Evolutionary conservation across 1,140 invertebrate genomes (phyloP), one percentile per base, ranked within the genome.

Genomic region (Drosophila sechellia): DNA sequence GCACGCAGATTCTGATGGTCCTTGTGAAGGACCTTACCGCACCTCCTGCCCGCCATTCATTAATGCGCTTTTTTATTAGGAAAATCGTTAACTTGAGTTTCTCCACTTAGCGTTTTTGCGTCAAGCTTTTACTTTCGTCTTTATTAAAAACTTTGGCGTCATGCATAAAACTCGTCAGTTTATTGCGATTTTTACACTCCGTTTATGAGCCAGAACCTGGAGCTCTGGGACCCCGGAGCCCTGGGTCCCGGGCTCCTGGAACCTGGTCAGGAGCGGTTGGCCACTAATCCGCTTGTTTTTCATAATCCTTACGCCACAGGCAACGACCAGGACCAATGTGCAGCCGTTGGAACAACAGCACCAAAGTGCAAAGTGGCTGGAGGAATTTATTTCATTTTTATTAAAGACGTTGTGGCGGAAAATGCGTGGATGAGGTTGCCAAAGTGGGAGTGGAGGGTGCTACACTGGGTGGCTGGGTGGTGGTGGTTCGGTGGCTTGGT

Each of bases 201-300:
- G 68, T 73, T 68, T 77, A 55, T 77, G 58, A 58, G 74, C 55
- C 60, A 49, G 59, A 74, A 64, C 61, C 40, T 50, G 48, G 42
- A 20, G 43, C 34, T 17, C 13, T 17, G 13, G 34, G 20, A 4
- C 1, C 42, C 42, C 0, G 10, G 42, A 8, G 4, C 42, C 45
- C 45, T 46, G 40, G 60, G 6, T 1, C 15, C 42, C 5, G 8
- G 15, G 40, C 1, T 11, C 42, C 15, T 11, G 42, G 54, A 63
- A 59, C 50, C 45, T 53, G 40, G 60, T 37, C 40, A 57, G 45
- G 15, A 42, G 40, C 42, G 31, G 39, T 50, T 83, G 61, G 57
- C 54, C 75, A 55, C 52, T 89, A 89, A 89, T 89, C 84, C 85
- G 84, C 84, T 89, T 89, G 84, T 80, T 71, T 89, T 80, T 89